Percentiles rank a stretch among this genome's conserved stretches.
phyloP scores from a whole-genome alignment of 2,113 vertebrate genomes.

The Pedionomus torquatus region DNA sequence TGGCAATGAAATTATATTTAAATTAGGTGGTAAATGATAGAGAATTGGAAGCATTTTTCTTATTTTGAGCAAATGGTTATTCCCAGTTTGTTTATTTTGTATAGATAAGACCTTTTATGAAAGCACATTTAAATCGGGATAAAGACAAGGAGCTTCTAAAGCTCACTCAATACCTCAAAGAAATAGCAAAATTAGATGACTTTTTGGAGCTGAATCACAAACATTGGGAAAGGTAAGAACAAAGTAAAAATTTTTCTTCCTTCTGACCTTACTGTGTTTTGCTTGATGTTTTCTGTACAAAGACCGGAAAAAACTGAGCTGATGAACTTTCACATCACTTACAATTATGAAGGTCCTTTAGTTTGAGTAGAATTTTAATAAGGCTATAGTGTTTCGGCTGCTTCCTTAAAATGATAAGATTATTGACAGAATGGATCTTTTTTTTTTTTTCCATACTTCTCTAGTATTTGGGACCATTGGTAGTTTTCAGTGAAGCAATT shows the following conservation, averaged over 20 bases:
- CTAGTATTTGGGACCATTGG: fast-evolving
- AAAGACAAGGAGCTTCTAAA: slow-evolving; percentile 97
- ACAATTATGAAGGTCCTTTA: neutral
- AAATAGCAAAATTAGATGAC: slow-evolving; percentile 96
- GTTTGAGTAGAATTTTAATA: neutral
- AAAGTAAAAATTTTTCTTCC: neutral
- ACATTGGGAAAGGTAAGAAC: slow-evolving; percentile 95
- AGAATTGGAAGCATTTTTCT: neutral
- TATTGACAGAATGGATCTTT: neutral
- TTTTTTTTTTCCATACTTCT: neutral
- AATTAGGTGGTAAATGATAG: neutral
- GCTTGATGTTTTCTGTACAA: neutral
- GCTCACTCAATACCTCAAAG: slow-evolving; percentile 97
- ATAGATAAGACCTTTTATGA: slow-evolving; percentile 98
- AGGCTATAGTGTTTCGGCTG: neutral
- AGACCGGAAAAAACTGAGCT: neutral
- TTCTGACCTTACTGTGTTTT: neutral
- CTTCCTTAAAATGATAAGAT: neutral
- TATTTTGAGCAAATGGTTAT: neutral
- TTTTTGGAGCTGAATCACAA: slow-evolving; percentile 97
- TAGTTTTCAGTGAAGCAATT: neutral
- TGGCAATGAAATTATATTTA: neutral
- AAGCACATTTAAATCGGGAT: slow-evolving; percentile 96
- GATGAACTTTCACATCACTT: neutral
- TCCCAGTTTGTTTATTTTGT: slow-evolving; percentile 24